Evolutionary conservation across 2,113 vertebrate genomes (phyloP).

Genomic region (Callopanchax toddi): DNA sequence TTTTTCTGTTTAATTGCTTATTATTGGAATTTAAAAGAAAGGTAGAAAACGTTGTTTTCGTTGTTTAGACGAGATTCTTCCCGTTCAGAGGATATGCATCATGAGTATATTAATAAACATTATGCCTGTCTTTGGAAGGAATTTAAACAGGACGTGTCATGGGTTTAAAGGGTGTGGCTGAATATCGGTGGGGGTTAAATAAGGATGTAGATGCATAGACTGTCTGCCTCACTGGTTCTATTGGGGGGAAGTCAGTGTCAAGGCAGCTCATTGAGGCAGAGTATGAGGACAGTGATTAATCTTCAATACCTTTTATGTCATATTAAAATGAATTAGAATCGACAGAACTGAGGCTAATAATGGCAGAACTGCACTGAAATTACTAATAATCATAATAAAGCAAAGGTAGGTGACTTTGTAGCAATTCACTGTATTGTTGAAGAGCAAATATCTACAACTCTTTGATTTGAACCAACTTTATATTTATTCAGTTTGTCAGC

Average conservation of each 20-base stretch:
- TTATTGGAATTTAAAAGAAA: no score
- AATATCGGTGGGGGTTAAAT: conserved; percentile 56
- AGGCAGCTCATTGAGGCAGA: conserved; percentile 16
- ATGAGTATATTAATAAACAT: no score
- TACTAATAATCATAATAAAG: background rate
- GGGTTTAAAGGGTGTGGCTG: no score
- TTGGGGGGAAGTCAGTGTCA: conserved; percentile 18
- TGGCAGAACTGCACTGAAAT: no score
- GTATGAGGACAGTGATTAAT: background rate
- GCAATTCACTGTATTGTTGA: background rate
- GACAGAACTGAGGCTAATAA: no score
- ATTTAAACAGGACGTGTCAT: no score
- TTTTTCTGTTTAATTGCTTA: no score
- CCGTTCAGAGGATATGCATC: no score
- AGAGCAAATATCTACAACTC: conserved; percentile 27
- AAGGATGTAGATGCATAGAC: conserved; percentile 64
- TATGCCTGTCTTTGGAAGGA: no score
- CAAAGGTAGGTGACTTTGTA: background rate
- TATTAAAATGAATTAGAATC: background rate
- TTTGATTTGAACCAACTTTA: background rate
- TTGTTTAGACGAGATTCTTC: no score
- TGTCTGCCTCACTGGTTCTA: conserved; percentile 52
- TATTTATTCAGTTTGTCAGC: conserved; percentile 45
- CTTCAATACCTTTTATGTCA: conserved; percentile 4
- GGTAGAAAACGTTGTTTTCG: no score